phyloP scores from a whole-genome alignment of 1,140 invertebrate genomes.

The Neodiprion lecontei region DNA sequence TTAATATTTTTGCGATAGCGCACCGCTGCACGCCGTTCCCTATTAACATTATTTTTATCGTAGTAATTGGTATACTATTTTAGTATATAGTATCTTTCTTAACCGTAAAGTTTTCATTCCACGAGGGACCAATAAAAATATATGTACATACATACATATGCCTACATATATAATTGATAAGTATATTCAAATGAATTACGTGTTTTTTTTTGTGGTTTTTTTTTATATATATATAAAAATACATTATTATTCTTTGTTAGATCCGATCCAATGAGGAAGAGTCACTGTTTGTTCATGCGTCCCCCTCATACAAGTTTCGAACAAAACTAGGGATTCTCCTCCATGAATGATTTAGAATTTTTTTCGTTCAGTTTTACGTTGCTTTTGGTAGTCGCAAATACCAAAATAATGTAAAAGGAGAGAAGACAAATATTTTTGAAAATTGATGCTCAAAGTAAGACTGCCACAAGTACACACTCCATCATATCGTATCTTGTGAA shows the following conservation, averaged over 20 bases:
- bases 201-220: constrained; percentile 9
- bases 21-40: not conserved
- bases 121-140: constrained; percentile 5
- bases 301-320: not conserved
- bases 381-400: too few relatives aligned
- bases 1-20: not conserved
- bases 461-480: constrained; percentile 46
- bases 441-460: constrained; percentile 52
- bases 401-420: too few relatives aligned
- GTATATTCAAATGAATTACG: constrained; percentile 4
- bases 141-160: not conserved
- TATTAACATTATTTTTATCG: constrained; percentile 14
- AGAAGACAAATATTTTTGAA: not conserved
- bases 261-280: too few relatives aligned
- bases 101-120: constrained; percentile 1
- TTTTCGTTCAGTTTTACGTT: not conserved
- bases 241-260: too few relatives aligned
- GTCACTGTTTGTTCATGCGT: too few relatives aligned
- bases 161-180: not conserved
- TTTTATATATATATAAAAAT: too few relatives aligned
- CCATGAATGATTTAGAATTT: not conserved
- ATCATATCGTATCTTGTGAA: not conserved
- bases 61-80: constrained; percentile 11
- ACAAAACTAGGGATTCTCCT: not conserved
- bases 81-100: not conserved